Percentiles rank a stretch among this genome's conserved stretches.
Conservation (phyloP, 2,888 invertebrate genomes). For the Didymodactylos carnosus region DNA sequence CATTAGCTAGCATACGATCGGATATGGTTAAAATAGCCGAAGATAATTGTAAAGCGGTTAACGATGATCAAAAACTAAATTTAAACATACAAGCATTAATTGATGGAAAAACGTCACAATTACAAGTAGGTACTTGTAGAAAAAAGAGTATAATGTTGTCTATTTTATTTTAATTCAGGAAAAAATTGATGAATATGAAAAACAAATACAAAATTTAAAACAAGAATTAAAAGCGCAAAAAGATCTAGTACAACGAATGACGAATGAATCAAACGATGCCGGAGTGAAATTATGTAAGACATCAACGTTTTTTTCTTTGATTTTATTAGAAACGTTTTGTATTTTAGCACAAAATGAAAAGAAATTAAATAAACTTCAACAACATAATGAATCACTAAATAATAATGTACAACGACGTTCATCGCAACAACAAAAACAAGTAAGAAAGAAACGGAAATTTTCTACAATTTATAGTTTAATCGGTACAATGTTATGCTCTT, state of each 20-base stretch:
- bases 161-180: no score
- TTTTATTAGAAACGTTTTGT: neutral
- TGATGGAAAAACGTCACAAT: conserved; percentile 22
- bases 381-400: conserved; percentile 25
- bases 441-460: no score
- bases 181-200: neutral
- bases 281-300: neutral
- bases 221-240: neutral
- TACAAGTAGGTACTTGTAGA: no score
- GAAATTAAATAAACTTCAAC: conserved; percentile 26
- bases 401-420: conserved; percentile 16
- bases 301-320: neutral
- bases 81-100: conserved; percentile 30
- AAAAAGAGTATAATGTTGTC: no score
- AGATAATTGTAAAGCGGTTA: conserved; percentile 25
- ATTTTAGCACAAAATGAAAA: conserved; percentile 23
- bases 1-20: conserved; percentile 29
- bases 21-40: conserved; percentile 33
- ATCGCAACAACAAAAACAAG: no score
- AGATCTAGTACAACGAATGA: neutral
- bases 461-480: no score
- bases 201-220: conserved; percentile 7
- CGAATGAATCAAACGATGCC: conserved; percentile 3
- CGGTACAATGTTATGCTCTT: neutral
- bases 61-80: conserved; percentile 24